Percentiles rank a stretch among this genome's conserved stretches.
Evolutionary conservation across 30 jellyfish, hydroid and myxozoan species (phyloP).

Genomic region (Sanderia malayensis): DNA sequence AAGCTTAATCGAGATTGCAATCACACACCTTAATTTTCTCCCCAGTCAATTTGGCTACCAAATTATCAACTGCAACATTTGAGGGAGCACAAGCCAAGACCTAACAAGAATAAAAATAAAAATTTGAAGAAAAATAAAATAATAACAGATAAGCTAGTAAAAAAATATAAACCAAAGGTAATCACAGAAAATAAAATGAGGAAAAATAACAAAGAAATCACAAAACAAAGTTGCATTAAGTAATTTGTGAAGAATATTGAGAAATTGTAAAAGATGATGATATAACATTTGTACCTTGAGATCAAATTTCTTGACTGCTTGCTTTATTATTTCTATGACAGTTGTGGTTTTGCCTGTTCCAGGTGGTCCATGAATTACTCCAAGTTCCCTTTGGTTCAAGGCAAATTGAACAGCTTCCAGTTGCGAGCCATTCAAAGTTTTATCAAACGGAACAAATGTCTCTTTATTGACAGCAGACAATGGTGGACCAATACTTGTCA

Average conservation of each 20-base stretch:
- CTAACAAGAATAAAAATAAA: too few species aligned
- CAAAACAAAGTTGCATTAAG: too few species aligned
- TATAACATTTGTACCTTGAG: constrained; percentile 92
- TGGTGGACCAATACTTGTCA: constrained; percentile 22
- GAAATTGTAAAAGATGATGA: too few species aligned
- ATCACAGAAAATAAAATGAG: too few species aligned
- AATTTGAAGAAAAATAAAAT: too few species aligned
- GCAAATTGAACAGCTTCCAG: constrained; percentile 84
- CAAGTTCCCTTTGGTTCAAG: constrained; percentile 62
- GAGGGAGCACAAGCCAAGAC: constrained; percentile 98
- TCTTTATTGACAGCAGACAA: constrained; percentile 27
- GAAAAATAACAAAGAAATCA: too few species aligned
- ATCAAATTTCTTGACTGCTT: constrained; percentile 62
- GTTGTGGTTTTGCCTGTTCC: constrained; percentile 99
- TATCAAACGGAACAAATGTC: constrained; percentile 31
- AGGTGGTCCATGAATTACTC: constrained; percentile 96
- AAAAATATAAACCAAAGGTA: too few species aligned
- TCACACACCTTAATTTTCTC: constrained; percentile 45
- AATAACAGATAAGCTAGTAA: too few species aligned
- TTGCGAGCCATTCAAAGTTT: constrained; percentile 66
- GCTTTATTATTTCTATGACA: constrained; percentile 75
- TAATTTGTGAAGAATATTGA: too few species aligned
- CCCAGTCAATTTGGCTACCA: constrained; percentile 72
- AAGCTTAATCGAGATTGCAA: not conserved
- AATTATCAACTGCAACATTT: constrained; percentile 94